These are phyloP conservation scores for Lutraria rhynchaena DNA, from an alignment of 1,140 invertebrate genomes.

Conservation along the genomic window DNA sequence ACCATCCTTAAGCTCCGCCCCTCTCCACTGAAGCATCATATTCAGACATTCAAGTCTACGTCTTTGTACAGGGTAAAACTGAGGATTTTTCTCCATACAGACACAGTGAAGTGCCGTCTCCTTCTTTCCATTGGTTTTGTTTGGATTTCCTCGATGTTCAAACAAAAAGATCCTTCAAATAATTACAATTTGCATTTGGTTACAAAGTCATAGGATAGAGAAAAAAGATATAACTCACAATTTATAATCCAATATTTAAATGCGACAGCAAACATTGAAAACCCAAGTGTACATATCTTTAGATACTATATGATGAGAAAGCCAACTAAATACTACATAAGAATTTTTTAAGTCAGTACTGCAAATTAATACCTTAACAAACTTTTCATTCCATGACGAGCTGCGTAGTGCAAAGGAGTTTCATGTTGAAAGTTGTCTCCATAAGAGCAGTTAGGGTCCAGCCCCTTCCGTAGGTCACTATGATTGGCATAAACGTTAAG, in stretches of 20 bases:
- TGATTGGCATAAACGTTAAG: conserved; percentile 87
- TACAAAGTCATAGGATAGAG: too few species aligned
- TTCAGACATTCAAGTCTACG: conserved; percentile 85
- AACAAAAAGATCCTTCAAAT: conserved; percentile 86
- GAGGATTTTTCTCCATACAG: conserved; percentile 83
- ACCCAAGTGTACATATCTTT: too few species aligned
- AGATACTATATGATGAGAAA: too few species aligned
- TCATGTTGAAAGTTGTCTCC: conserved; percentile 88
- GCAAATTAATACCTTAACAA: conserved; percentile 83
- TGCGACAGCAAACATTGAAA: too few species aligned
- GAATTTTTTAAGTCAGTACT: background rate
- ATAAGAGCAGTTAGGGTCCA: conserved; percentile 89
- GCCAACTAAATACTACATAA: too few species aligned
- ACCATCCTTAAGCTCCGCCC: conserved; percentile 83
- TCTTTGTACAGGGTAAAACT: conserved; percentile 84
- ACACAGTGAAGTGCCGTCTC: conserved; percentile 87
- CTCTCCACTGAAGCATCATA: conserved; percentile 87
- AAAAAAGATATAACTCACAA: too few species aligned
- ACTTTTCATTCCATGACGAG: conserved; percentile 88
- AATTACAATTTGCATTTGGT: too few species aligned
- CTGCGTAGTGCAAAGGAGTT: conserved; percentile 87
- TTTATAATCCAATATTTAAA: too few species aligned
- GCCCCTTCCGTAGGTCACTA: conserved; percentile 86
- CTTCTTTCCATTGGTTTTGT: conserved; percentile 87
- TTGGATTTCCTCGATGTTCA: conserved; percentile 87